Evolutionary conservation across 2,888 invertebrate species (phyloP), one percentile per base, ranked within the genome.

Genomic region (Rhimphoctona megacephalus): DNA sequence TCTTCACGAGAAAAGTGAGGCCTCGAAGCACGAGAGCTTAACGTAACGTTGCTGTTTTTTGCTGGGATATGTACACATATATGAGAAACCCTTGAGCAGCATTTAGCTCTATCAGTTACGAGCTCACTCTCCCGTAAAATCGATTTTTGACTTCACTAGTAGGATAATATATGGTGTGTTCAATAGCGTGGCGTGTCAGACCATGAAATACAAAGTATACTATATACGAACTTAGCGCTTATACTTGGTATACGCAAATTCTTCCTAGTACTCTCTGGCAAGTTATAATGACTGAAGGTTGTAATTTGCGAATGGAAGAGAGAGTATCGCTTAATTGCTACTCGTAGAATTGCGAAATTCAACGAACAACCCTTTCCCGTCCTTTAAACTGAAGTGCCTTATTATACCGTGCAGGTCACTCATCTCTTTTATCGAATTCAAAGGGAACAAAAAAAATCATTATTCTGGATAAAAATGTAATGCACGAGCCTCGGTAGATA

Each of bases 201-300:
- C 74, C 74, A 81, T 81, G 67, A 67, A 74, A 74, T 36, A 72
- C 66, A 52, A 67, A 74, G 52, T 81, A 46, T 52, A n/a, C n/a
- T n/a, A 64, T 49, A 43, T 39, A 81, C 36, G 49, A 52, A 8
- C 64, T 73, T 30, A 73, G 46, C 64, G 52, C 64, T 49, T 52
- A 81, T 66, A 66, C 39, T 66, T 73, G 64, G 19, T 52, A 66
- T 49, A 81, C 49, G 64, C 49, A 73, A 81, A 73, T 39, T 81
- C 30, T 46, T 74, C 54, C 33, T 8, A 11, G 36, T 33, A 22
- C 43, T 67, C 46, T 43, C 57, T 67, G 5, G 30, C 66, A 36
- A 81, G 49, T 61, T 64, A 25, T 39, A 69, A 64, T 9, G 25
- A 49, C 25, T 5, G 67, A 52, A 81, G 39, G 43, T 81, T 74